Evolutionary conservation across 2,888 invertebrate genomes (phyloP).

Genomic region (Plebejus argus): DNA sequence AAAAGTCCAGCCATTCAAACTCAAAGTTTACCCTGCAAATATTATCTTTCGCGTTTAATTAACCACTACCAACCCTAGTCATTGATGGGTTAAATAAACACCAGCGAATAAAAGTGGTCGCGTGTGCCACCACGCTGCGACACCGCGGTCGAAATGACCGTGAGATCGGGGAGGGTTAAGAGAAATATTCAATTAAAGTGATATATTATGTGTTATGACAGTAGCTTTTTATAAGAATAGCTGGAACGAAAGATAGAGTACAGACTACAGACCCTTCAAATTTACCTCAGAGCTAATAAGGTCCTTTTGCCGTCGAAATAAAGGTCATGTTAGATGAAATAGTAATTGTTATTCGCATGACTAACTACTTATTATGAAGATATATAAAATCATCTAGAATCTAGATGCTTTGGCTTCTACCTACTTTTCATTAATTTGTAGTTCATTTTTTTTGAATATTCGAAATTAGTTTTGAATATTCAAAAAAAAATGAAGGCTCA

Average conservation of each 20-base stretch:
- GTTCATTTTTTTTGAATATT: neutral
- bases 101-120: constrained; percentile 67
- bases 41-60: neutral
- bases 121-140: constrained; percentile 65
- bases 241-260: neutral
- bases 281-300: neutral
- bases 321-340: neutral
- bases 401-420: too few species aligned
- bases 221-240: neutral
- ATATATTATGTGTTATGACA: constrained; percentile 9
- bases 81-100: constrained; percentile 57
- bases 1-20: neutral
- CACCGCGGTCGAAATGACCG: constrained; percentile 59
- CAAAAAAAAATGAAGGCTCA: neutral
- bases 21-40: neutral
- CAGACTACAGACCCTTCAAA: neutral
- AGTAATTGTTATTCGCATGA: too few species aligned
- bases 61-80: constrained; percentile 5
- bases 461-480: neutral
- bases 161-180: constrained; percentile 46
- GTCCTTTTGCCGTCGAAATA: neutral
- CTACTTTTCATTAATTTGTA: too few species aligned
- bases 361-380: too few species aligned
- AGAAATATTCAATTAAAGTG: constrained; percentile 14
- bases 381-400: too few species aligned